These are phyloP conservation scores for Indri indri DNA, from an alignment of 2,113 vertebrate genomes.

Conservation along the genomic window DNA sequence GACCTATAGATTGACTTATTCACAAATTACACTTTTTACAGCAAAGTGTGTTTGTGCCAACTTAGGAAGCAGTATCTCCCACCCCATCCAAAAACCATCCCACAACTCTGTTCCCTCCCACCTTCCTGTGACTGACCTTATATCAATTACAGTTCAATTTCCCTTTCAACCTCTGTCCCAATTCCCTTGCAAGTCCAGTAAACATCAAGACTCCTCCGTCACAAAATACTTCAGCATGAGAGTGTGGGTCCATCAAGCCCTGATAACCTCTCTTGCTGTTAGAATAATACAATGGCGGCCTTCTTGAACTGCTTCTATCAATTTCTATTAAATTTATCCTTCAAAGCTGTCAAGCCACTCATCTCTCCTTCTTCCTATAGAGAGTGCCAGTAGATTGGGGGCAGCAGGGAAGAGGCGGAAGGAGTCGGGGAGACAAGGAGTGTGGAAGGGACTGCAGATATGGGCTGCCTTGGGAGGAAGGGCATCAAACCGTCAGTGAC, in stretches of 20 bases:
- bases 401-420: slow-evolving; percentile 29
- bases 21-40: not conserved
- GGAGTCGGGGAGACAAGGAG: not conserved
- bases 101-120: not conserved
- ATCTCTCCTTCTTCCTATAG: slow-evolving; percentile 51
- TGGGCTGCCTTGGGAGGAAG: not conserved
- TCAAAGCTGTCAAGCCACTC: slow-evolving; percentile 73
- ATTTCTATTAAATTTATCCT: slow-evolving; percentile 81
- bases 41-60: not conserved
- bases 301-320: slow-evolving; percentile 75
- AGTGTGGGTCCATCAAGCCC: slow-evolving; percentile 69
- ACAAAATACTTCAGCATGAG: slow-evolving; percentile 75
- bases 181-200: slow-evolving; percentile 8
- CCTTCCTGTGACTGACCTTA: slow-evolving; percentile 34
- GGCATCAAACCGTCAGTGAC: slow-evolving; percentile 23
- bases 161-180: slow-evolving; percentile 47
- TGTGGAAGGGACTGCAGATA: not conserved
- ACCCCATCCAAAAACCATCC: not conserved
- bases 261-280: slow-evolving; percentile 74
- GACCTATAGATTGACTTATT: not conserved
- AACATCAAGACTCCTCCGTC: slow-evolving; percentile 60
- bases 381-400: slow-evolving; percentile 43
- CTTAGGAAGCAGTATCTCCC: not conserved
- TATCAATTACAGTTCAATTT: slow-evolving; percentile 72
- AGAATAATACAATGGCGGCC: slow-evolving; percentile 77